Conservation (phyloP, 1,140 invertebrate genomes). For the Myzus persicae region DNA sequence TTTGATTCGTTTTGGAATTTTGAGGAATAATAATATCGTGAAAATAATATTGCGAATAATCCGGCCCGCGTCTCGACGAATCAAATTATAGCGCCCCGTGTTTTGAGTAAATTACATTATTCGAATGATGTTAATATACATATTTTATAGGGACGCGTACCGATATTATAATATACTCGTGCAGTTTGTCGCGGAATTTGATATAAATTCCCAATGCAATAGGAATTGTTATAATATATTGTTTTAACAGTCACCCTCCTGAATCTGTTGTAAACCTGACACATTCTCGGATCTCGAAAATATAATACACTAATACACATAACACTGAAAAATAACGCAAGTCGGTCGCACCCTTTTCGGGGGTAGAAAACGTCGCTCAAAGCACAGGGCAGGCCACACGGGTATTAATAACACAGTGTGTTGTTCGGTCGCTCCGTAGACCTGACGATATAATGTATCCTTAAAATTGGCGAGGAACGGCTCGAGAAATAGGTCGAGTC, state of each 20-base stretch:
- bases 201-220: neutral
- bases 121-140: neutral
- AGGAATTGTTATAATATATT: neutral
- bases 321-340: neutral
- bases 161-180: neutral
- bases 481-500: neutral
- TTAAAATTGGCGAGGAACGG: neutral
- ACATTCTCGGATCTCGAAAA: neutral
- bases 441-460: neutral
- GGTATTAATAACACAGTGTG: neutral
- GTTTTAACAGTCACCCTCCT: neutral
- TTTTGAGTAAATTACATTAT: neutral
- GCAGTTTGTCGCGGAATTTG: neutral
- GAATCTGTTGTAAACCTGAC: neutral
- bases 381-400: accelerated
- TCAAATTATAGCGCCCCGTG: neutral
- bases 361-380: neutral
- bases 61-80: neutral
- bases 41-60: neutral
- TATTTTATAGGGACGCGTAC: neutral
- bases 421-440: neutral
- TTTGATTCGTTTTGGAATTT: neutral
- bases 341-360: neutral
- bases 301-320: neutral
- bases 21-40: neutral